These are phyloP conservation scores for Falco columbarius DNA, from an alignment of 2,797 vertebrate species.

Conservation along the genomic window DNA sequence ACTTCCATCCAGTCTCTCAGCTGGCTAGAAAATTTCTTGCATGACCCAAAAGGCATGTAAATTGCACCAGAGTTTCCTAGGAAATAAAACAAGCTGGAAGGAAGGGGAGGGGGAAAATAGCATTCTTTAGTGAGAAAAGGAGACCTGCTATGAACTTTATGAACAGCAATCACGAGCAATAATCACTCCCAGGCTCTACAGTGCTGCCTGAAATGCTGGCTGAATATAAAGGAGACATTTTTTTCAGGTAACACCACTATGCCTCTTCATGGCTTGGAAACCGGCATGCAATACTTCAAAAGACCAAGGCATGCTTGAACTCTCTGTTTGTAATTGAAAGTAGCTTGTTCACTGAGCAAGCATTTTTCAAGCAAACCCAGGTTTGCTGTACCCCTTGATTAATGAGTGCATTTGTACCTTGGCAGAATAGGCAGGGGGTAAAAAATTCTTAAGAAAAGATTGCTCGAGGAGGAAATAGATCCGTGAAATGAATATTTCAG, in stretches of 20 bases:
- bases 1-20: background rate
- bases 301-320: background rate
- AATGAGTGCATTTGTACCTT: slow-evolving; percentile 30
- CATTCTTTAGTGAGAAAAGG: slow-evolving; percentile 1
- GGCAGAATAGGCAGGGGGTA: background rate
- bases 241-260: background rate
- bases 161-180: slow-evolving; percentile 21
- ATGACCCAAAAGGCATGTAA: slow-evolving; percentile 18
- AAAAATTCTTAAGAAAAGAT: background rate
- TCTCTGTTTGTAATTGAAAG: slow-evolving; percentile 26
- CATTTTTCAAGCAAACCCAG: slow-evolving; percentile 32
- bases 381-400: slow-evolving; percentile 25
- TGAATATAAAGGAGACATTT: slow-evolving; percentile 1
- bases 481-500: background rate
- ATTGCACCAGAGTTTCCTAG: slow-evolving; percentile 13
- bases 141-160: slow-evolving; percentile 10
- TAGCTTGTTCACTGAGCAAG: slow-evolving; percentile 6
- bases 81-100: slow-evolving; percentile 19
- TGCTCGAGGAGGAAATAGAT: background rate
- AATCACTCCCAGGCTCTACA: slow-evolving; percentile 12
- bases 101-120: background rate
- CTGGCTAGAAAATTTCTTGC: background rate
- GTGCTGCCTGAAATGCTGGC: background rate
- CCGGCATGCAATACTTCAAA: background rate
- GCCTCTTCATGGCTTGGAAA: background rate